phyloP scores from a whole-genome alignment of 2,113 vertebrate species.

The Lophura nycthemera region DNA sequence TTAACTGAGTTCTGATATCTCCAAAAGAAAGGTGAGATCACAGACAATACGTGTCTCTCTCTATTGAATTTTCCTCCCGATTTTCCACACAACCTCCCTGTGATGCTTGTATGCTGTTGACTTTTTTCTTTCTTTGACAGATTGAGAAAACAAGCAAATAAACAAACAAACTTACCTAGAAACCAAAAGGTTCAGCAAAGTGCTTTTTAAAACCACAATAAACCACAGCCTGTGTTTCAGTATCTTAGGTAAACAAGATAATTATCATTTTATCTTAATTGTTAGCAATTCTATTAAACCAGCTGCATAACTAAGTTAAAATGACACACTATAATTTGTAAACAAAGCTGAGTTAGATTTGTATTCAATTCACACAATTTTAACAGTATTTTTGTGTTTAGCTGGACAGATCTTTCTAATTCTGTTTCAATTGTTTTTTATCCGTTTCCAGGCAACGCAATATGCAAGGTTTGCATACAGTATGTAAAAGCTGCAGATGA shows the following conservation, averaged over 20 bases:
- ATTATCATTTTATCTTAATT: background rate
- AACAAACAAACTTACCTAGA: background rate
- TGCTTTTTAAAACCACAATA: background rate
- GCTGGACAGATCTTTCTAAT: background rate
- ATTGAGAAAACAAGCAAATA: background rate
- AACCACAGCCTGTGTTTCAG: background rate
- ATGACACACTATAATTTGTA: background rate
- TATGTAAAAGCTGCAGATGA: background rate
- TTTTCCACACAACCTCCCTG: background rate
- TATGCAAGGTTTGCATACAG: background rate
- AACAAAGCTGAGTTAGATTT: background rate
- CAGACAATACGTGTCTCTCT: background rate
- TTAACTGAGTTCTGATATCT: background rate
- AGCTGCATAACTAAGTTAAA: background rate
- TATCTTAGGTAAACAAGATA: background rate
- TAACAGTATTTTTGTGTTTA: background rate
- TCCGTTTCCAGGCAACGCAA: slow-evolving; percentile 12
- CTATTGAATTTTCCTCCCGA: background rate
- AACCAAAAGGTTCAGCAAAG: background rate
- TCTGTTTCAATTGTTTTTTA: background rate
- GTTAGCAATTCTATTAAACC: background rate
- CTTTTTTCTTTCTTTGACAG: background rate
- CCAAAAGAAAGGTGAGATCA: background rate
- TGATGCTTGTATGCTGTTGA: background rate
- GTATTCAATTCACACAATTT: background rate